Conservation (phyloP, 2,113 vertebrate genomes). For the Sylvietta virens region DNA sequence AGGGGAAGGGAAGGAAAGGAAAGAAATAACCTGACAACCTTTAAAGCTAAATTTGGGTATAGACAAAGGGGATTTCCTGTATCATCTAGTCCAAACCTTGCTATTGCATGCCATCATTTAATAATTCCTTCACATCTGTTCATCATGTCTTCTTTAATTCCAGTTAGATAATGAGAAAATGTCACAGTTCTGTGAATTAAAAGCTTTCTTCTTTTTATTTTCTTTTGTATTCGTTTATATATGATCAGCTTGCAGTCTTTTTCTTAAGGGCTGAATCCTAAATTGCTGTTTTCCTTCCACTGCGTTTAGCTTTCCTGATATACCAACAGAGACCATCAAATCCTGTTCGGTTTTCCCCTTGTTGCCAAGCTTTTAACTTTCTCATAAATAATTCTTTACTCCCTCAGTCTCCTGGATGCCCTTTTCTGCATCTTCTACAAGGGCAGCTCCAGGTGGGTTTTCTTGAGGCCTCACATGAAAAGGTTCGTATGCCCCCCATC, state of each 20-base stretch:
- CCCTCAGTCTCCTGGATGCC: neutral
- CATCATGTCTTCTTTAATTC: neutral
- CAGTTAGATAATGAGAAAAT: neutral
- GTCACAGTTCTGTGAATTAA: neutral
- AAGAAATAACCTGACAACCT: neutral
- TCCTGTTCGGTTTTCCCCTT: neutral
- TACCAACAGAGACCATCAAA: neutral
- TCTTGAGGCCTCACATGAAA: neutral
- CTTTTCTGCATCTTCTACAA: neutral
- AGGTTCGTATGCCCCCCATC: neutral
- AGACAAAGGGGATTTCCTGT: neutral
- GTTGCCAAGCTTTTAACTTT: neutral
- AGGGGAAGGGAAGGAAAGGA: neutral
- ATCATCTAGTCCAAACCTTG: neutral
- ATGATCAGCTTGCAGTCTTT: neutral
- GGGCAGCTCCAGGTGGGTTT: neutral
- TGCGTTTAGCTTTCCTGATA: neutral
- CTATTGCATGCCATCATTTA: neutral
- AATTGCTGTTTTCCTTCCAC: neutral
- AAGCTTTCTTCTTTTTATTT: neutral
- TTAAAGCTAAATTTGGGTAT: neutral
- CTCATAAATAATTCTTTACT: neutral
- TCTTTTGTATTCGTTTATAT: neutral
- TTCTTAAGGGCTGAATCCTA: neutral
- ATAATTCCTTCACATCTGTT: neutral